phyloP scores from a whole-genome alignment of 2,888 invertebrate genomes.

The Bombylius major region DNA sequence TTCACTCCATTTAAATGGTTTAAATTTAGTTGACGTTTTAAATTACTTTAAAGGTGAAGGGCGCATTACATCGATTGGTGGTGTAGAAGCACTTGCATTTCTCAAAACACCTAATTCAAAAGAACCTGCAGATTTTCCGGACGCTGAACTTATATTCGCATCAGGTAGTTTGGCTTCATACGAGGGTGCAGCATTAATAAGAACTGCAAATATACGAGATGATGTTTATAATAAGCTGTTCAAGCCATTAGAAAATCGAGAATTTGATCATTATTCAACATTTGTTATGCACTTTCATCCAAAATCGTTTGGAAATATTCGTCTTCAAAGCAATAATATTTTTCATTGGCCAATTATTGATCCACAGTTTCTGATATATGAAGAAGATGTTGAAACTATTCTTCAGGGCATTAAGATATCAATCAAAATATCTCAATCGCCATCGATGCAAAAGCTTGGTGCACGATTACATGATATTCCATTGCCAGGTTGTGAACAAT shows the following conservation, averaged over 20 bases:
- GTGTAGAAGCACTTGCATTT: constrained; percentile 54
- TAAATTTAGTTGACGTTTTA: constrained; percentile 4
- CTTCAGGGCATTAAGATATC: constrained; percentile 48
- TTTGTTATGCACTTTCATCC: constrained; percentile 59
- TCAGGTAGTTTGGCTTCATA: constrained; percentile 52
- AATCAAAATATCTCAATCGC: constrained; percentile 41
- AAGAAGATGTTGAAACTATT: constrained; percentile 46
- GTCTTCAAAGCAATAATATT: constrained; percentile 57
- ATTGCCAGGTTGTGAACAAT: constrained; percentile 39
- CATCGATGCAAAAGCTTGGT: constrained; percentile 44
- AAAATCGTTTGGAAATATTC: constrained; percentile 53
- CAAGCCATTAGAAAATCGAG: constrained; percentile 40
- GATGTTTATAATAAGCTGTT: constrained; percentile 44
- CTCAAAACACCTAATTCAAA: constrained; percentile 44
- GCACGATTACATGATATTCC: constrained; percentile 40
- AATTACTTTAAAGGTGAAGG: constrained; percentile 33
- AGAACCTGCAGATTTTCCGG: constrained; percentile 48
- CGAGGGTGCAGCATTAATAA: constrained; percentile 41
- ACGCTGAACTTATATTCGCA: constrained; percentile 52
- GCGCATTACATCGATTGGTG: constrained; percentile 43
- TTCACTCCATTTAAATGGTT: constrained; percentile 1
- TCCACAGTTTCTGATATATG: constrained; percentile 64
- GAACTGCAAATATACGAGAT: constrained; percentile 44
- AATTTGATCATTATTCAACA: constrained; percentile 43
- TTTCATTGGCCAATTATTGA: constrained; percentile 63